Evolutionary conservation across 2,113 vertebrate genomes (phyloP).

Genomic region (Otis tarda): DNA sequence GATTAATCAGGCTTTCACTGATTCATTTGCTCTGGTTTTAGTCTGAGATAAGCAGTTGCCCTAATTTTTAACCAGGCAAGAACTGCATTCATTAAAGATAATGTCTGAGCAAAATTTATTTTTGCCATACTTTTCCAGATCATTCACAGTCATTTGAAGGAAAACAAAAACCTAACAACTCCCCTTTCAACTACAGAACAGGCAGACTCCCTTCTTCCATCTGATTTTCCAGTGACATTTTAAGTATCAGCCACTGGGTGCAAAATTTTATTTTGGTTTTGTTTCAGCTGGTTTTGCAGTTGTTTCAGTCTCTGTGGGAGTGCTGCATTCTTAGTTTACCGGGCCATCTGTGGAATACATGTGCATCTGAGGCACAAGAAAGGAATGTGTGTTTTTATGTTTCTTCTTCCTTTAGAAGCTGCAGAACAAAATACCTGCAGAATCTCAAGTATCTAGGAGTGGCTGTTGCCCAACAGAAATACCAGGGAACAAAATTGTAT

Average conservation of each 20-base stretch:
- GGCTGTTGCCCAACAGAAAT: neutral
- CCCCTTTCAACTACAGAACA: neutral
- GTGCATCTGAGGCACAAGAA: neutral
- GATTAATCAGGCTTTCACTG: neutral
- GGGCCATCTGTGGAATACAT: neutral
- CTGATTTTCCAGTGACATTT: neutral
- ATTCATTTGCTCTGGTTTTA: neutral
- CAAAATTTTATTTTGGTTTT: neutral
- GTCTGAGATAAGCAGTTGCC: neutral
- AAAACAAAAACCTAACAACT: neutral
- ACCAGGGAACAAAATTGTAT: neutral
- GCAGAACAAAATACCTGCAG: neutral
- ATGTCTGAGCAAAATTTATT: neutral
- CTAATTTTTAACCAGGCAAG: neutral
- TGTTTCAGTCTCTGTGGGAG: neutral
- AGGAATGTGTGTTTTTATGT: neutral
- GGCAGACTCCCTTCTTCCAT: neutral
- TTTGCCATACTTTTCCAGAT: neutral
- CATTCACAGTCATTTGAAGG: neutral
- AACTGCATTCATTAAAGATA: neutral
- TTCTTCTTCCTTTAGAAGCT: neutral
- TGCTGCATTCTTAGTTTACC: neutral
- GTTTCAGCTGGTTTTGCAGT: neutral
- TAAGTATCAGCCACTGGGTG: neutral
- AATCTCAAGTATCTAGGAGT: neutral